Conservation (phyloP, 2,113 vertebrate species). For the Anolis carolinensis region DNA sequence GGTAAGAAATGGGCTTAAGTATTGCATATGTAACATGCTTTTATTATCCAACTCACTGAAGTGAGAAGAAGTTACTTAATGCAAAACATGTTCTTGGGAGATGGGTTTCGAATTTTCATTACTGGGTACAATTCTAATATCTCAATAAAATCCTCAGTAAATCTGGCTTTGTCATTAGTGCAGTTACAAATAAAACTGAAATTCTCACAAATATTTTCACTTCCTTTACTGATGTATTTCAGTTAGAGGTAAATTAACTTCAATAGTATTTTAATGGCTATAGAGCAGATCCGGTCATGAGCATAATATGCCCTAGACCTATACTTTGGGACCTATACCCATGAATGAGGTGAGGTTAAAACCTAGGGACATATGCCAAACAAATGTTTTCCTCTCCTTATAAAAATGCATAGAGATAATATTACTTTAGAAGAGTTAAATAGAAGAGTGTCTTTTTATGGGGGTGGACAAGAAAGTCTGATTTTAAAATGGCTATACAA, state of each 20-base stretch:
- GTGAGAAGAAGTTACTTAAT: not conserved
- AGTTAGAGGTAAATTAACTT: not conserved
- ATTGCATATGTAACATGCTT: not conserved
- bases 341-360: too few species aligned
- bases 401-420: too few species aligned
- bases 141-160: not conserved
- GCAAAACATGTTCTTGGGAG: not conserved
- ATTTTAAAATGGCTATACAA: too few species aligned
- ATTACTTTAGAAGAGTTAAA: too few species aligned
- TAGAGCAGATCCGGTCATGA: not conserved
- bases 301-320: not conserved
- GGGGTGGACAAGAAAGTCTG: too few species aligned
- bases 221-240: not conserved
- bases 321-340: too few species aligned
- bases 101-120: not conserved
- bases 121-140: not conserved
- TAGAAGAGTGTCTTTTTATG: too few species aligned
- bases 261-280: not conserved
- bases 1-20: not conserved
- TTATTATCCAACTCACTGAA: not conserved
- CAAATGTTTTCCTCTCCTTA: too few species aligned
- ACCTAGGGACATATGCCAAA: too few species aligned
- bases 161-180: not conserved
- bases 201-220: not conserved
- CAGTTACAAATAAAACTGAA: not conserved